Conservation (phyloP, 2,113 vertebrate species). For the Solea solea region DNA sequence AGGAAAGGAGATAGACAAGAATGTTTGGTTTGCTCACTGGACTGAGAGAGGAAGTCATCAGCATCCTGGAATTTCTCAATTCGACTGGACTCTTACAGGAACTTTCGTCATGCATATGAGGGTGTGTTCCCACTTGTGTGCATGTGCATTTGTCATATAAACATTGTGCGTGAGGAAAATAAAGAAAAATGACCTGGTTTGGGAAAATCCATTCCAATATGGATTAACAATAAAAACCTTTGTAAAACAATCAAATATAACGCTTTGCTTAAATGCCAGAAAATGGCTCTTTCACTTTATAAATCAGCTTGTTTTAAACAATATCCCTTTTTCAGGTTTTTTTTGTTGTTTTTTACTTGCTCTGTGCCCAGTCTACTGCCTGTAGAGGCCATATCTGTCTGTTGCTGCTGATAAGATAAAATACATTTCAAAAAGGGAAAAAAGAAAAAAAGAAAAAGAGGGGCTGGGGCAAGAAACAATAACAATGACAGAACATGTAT, state of each 20-base stretch:
- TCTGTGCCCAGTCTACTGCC: constrained; percentile 39
- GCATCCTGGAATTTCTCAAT: constrained; percentile 68
- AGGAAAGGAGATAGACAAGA: constrained; percentile 47
- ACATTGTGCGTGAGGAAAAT: constrained; percentile 22
- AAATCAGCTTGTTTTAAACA: not conserved
- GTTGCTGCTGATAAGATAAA: constrained; percentile 71
- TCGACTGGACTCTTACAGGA: constrained; percentile 42
- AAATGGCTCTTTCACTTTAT: not conserved
- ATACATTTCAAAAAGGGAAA: constrained; percentile 58
- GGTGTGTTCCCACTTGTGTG: constrained; percentile 16
- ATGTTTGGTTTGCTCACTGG: constrained; percentile 58
- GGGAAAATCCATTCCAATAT: constrained; percentile 6
- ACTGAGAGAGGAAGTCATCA: constrained; percentile 65
- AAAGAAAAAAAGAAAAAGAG: constrained; percentile 34
- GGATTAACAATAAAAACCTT: constrained; percentile 9
- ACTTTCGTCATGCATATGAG: constrained; percentile 48
- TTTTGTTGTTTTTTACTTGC: constrained; percentile 4
- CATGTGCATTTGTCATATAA: constrained; percentile 28
- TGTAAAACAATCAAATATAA: constrained; percentile 6
- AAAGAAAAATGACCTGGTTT: constrained; percentile 12
- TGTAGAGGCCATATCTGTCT: constrained; percentile 39
- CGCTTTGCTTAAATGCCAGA: not conserved
- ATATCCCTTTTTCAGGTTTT: not conserved
- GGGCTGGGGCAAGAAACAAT: constrained; percentile 43
- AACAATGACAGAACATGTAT: constrained; percentile 56